Evolutionary conservation across 2,797 vertebrate species (phyloP).

Genomic region (Danio albolineatus): DNA sequence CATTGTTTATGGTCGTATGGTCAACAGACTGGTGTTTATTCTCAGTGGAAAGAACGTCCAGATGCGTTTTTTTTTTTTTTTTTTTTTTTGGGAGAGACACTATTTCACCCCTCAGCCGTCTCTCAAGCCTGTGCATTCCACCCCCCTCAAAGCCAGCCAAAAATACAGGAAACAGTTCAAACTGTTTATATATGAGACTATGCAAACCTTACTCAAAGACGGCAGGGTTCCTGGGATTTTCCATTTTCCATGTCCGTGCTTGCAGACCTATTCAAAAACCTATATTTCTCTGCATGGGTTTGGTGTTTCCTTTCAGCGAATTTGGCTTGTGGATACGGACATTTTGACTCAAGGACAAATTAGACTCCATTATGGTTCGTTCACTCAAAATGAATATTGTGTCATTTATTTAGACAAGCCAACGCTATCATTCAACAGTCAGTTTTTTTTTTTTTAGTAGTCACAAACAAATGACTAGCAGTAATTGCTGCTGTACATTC

Average conservation of each 20-base stretch:
- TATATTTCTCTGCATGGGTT: conserved; percentile 5
- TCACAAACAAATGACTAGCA: too few relatives aligned
- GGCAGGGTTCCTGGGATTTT: conserved; percentile 25
- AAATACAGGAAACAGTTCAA: conserved; percentile 40
- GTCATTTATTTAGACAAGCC: not conserved
- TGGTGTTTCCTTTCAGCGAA: not conserved
- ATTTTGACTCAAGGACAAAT: conserved; percentile 4
- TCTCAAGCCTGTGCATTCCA: conserved; percentile 29
- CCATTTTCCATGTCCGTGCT: not conserved
- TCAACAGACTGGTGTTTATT: conserved; percentile 58
- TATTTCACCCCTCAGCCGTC: conserved; percentile 10
- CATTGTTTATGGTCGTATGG: conserved; percentile 46
- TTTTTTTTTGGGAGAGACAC: not conserved
- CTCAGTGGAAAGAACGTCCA: conserved; percentile 48
- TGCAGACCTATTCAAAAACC: not conserved
- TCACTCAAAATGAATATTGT: not conserved
- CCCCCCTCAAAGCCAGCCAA: conserved; percentile 34
- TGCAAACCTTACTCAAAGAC: conserved; percentile 26
- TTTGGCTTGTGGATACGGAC: not conserved
- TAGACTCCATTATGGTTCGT: not conserved
- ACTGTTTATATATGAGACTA: conserved; percentile 40
- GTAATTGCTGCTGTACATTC: too few relatives aligned
- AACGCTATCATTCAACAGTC: too few relatives aligned
- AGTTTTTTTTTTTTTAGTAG: too few relatives aligned
- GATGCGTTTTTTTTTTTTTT: conserved; percentile 26